Evolutionary conservation across 1,140 invertebrate species (phyloP).

Genomic region (Probaryconus sp.): DNA sequence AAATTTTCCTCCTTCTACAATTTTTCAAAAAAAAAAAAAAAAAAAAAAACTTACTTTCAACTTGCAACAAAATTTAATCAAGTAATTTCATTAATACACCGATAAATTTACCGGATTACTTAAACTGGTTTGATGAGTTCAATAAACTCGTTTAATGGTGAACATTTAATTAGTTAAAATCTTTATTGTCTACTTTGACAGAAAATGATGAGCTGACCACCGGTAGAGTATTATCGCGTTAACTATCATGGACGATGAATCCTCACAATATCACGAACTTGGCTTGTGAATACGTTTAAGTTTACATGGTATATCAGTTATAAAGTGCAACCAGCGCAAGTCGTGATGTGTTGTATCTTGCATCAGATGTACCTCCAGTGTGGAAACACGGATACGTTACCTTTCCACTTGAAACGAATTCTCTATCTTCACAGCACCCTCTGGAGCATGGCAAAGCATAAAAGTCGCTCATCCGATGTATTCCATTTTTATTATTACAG

Average conservation of each 20-base stretch:
- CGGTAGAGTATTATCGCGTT: conserved; percentile 69
- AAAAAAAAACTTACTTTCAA: too few relatives aligned
- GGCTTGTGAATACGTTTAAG: conserved; percentile 52
- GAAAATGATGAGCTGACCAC: conserved; percentile 66
- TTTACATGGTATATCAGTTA: conserved; percentile 69
- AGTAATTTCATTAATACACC: too few relatives aligned
- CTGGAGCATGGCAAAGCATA: conserved; percentile 15
- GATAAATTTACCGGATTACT: too few relatives aligned
- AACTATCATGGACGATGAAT: conserved; percentile 65
- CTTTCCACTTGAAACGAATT: conserved; percentile 40
- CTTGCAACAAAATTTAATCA: too few relatives aligned
- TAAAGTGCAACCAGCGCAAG: conserved; percentile 67
- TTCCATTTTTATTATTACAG: too few relatives aligned
- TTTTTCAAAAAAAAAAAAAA: too few relatives aligned
- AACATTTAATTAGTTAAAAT: too few relatives aligned
- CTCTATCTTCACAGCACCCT: conserved; percentile 6
- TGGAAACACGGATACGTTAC: conserved; percentile 74
- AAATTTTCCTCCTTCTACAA: too few relatives aligned
- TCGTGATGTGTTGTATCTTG: conserved; percentile 76
- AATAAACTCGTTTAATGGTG: too few relatives aligned
- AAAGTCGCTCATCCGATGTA: too few relatives aligned
- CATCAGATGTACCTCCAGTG: conserved; percentile 77
- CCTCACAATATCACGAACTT: conserved; percentile 44
- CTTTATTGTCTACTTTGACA: too few relatives aligned
- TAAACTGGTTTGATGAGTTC: too few relatives aligned